Conservation (phyloP, 64 coral and sea anemone species). For the Pocillopora damicornis region DNA sequence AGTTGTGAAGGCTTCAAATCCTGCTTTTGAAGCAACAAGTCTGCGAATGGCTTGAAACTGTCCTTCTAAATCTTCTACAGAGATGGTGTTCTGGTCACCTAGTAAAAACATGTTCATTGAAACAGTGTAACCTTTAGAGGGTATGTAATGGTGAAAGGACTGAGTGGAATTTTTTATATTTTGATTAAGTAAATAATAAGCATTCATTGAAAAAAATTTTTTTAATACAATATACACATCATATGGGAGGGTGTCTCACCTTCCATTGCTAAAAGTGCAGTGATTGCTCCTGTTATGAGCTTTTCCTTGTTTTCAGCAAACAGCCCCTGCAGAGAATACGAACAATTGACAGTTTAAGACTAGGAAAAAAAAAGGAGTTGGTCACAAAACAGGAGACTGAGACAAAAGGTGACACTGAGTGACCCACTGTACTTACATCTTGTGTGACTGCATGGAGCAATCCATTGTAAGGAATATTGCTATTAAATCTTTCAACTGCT, state of each 20-base stretch:
- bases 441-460: slow-evolving; percentile 94
- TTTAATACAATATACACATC: background rate
- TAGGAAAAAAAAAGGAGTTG: background rate
- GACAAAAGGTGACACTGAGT: background rate
- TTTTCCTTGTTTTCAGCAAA: slow-evolving; percentile 98
- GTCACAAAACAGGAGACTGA: background rate
- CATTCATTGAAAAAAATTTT: background rate
- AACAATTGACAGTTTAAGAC: too few relatives aligned
- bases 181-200: too few relatives aligned
- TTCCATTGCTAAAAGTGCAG: slow-evolving; percentile 82
- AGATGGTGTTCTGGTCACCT: slow-evolving; percentile 88
- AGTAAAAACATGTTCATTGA: background rate
- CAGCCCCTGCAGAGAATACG: slow-evolving; percentile 46
- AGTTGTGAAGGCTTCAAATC: slow-evolving; percentile 94
- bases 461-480: slow-evolving; percentile 95
- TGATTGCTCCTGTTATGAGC: slow-evolving; percentile 90
- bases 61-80: slow-evolving; percentile 79
- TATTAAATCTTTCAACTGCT: slow-evolving; percentile 91
- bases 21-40: slow-evolving; percentile 96
- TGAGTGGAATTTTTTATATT: too few relatives aligned
- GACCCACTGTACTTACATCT: slow-evolving; percentile 58
- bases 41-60: slow-evolving; percentile 95
- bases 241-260: slow-evolving; percentile 23
- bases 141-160: too few relatives aligned
- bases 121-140: background rate